Conservation (phyloP, 2,797 vertebrate species). For the Galago senegalensis region DNA sequence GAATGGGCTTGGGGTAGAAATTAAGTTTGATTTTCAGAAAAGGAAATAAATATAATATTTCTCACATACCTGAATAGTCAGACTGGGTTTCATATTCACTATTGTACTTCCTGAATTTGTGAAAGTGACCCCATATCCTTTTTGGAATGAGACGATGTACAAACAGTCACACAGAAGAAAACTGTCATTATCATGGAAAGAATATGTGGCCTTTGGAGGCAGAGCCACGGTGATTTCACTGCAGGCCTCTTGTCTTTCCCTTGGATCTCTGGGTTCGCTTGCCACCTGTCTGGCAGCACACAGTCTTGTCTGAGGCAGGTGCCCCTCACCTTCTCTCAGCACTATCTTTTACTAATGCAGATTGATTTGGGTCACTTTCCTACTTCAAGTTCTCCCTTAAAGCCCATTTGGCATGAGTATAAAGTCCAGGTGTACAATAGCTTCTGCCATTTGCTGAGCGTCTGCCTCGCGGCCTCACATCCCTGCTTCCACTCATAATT, state of each 20-base stretch:
- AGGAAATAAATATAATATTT: conserved; percentile 31
- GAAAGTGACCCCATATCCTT: not conserved
- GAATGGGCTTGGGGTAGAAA: not conserved
- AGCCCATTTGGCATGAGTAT: not conserved
- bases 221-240: not conserved
- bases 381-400: not conserved
- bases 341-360: not conserved
- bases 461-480: not conserved
- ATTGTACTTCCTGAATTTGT: not conserved
- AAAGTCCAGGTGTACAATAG: not conserved
- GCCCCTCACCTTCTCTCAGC: not conserved
- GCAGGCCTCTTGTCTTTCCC: not conserved
- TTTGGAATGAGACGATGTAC: not conserved
- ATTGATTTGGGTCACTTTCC: not conserved
- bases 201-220: not conserved
- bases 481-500: not conserved
- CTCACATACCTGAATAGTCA: not conserved
- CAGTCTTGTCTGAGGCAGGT: not conserved
- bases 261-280: not conserved
- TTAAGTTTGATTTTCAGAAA: conserved; percentile 24
- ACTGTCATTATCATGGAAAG: not conserved
- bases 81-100: not conserved
- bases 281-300: not conserved
- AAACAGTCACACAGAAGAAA: conserved; percentile 10
- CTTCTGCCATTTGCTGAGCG: not conserved